phyloP scores from a whole-genome alignment of 37 sponge, comb jelly and placozoan species.

The Hormiphora californensis region DNA sequence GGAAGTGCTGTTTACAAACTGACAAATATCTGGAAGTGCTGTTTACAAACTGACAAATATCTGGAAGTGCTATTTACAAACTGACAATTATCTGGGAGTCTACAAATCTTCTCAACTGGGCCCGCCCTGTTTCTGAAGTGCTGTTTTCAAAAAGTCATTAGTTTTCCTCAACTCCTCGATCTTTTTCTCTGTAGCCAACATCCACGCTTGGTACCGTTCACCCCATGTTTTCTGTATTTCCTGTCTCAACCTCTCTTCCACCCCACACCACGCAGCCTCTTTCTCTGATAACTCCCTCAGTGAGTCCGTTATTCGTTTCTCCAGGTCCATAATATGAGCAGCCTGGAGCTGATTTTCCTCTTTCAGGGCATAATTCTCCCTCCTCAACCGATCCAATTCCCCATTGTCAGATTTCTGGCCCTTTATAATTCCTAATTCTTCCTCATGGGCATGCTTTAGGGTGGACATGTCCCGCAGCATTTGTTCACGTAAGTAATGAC shows the following conservation, averaged over 20 bases:
- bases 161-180: conserved; percentile 41
- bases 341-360: not conserved
- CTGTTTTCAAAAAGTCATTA: conserved; percentile 27
- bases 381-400: not conserved
- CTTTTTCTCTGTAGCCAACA: conserved; percentile 50
- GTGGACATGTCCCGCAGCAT: too few species aligned
- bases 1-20: too few species aligned
- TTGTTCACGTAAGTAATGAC: too few species aligned
- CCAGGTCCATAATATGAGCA: not conserved
- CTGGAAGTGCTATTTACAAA: not conserved
- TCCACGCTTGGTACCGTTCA: conserved; percentile 43
- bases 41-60: too few species aligned
- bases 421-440: too few species aligned
- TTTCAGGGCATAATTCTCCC: not conserved
- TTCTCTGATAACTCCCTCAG: conserved; percentile 31
- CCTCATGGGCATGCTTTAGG: too few species aligned
- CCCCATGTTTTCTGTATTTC: conserved; percentile 51
- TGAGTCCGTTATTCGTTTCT: not conserved
- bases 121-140: not conserved
- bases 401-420: too few species aligned
- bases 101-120: not conserved
- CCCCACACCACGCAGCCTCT: conserved; percentile 46
- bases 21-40: too few species aligned
- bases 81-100: not conserved
- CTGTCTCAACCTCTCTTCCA: conserved; percentile 6